phyloP scores from a whole-genome alignment of 2,888 invertebrate species.

The Timandra comae region DNA sequence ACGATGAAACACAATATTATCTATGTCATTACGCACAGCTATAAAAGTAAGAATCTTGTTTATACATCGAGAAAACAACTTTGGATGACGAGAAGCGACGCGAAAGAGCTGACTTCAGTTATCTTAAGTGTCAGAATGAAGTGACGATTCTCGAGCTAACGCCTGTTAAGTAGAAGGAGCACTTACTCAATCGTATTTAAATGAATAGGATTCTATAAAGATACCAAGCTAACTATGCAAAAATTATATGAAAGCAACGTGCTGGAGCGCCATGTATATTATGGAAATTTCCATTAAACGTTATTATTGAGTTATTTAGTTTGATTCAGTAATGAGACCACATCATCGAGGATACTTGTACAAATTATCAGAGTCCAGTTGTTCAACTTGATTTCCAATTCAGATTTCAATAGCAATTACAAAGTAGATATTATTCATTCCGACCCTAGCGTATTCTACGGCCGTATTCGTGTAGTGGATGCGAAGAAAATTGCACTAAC shows the following conservation, averaged over 20 bases:
- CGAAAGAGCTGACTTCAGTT: conserved; percentile 30
- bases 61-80: conserved; percentile 27
- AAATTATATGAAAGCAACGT: conserved; percentile 29
- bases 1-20: conserved; percentile 14
- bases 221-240: conserved; percentile 23
- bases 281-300: conserved; percentile 36
- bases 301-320: conserved; percentile 31
- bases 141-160: conserved; percentile 40
- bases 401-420: conserved; percentile 56
- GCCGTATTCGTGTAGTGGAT: conserved; percentile 58
- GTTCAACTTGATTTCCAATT: conserved; percentile 44
- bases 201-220: conserved; percentile 35
- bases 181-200: conserved; percentile 39
- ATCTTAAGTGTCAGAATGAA: conserved; percentile 49
- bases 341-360: conserved; percentile 37
- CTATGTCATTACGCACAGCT: conserved; percentile 12
- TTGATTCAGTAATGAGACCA: conserved; percentile 38
- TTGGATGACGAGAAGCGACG: conserved; percentile 14
- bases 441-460: conserved; percentile 42
- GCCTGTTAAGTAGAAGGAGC: conserved; percentile 32
- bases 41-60: conserved; percentile 24
- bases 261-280: conserved; percentile 30
- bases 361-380: conserved; percentile 44
- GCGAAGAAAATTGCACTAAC: conserved; percentile 71
- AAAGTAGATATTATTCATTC: conserved; percentile 61